A percentile compares a stretch with the other conserved stretches of the same genome.
These are phyloP conservation scores for Idris sp. DNA, from an alignment of 1,140 invertebrate species.

Conservation along the genomic window DNA sequence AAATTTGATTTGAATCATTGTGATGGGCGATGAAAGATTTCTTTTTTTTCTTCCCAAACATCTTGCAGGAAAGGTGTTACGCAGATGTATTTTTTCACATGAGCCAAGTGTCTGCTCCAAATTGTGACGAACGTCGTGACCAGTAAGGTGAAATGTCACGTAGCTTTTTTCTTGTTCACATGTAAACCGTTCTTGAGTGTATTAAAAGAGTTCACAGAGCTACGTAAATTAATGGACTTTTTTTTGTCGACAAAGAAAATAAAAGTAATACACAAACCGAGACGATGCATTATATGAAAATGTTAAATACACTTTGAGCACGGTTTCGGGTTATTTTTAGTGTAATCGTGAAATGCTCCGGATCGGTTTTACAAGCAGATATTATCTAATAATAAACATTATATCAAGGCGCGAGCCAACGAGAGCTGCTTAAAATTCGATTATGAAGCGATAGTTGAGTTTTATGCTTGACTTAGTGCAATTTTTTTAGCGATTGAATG, in stretches of 20 bases:
- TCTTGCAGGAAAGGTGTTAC: no score
- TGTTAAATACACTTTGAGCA: slow-evolving; percentile 7
- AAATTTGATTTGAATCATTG: no score
- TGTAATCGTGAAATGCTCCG: no score
- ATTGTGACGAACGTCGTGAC: slow-evolving; percentile 16
- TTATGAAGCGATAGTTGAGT: background rate
- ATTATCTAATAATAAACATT: no score
- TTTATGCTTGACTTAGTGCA: background rate
- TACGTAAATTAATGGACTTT: background rate
- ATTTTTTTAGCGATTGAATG: no score
- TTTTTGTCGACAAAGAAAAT: background rate
- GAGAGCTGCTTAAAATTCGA: background rate
- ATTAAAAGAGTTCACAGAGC: slow-evolving; percentile 7
- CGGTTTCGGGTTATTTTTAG: slow-evolving; percentile 1
- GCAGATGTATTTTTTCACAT: background rate
- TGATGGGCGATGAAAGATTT: no score
- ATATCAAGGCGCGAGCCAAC: no score
- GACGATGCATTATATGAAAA: slow-evolving; percentile 16
- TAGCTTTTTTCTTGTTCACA: background rate
- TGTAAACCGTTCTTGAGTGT: slow-evolving; percentile 7
- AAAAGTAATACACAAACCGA: background rate
- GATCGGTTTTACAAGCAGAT: no score
- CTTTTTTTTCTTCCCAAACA: no score
- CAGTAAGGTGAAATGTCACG: slow-evolving; percentile 12
- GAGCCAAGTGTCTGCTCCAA: background rate